Base-by-base conservation (phyloP, 2,888 invertebrate species). In the Temnothorax unifasciatus region DNA sequence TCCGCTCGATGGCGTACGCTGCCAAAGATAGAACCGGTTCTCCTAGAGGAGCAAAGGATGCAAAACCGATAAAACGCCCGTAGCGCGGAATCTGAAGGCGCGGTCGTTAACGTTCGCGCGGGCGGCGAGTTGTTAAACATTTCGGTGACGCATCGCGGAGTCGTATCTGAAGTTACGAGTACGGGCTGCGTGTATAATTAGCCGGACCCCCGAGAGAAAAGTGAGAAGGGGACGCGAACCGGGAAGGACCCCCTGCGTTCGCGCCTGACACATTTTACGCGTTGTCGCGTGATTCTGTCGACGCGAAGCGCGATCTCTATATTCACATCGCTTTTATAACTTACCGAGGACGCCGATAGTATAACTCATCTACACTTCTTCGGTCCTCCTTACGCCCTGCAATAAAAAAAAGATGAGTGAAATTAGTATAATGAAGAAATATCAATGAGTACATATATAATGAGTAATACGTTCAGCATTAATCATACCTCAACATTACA, bases 291-390 rank as follows among this genome's bases (percentile, higher is more conserved):
- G 61, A 41, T 21, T 52, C 66, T 38, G 38, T 64, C 50, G 15
- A 21, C 38, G 64, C 11, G 21, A 44, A 15, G 4, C 21, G 47
- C 34, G 11, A 75, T 83, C 82, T 82, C 64, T 84, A 81, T 82
- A 83, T 87, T 84, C 11, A 29, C 77, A 6, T 9, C 6, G 21
- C n/a, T 47, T 59, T 38, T 50, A 84, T 85, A 85, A 93, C 92
- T 94, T 90, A 94, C 94, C 93, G 85, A 90, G 88, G 88, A 85
- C 84, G 88, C 81, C 89, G 91, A 91, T 90, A 90, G 92, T 91
- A 90, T 91, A 90, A 93, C 91, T 94, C 94, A 94, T 93, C 93
- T 93, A 93, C 92, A 91, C 89, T 92, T 88, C 90, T 91, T 93
- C 90, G 82, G 25, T 85, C 88, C 90, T 87, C 88, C 89, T 91